phyloP scores from a whole-genome alignment of 2,797 vertebrate species.

The Knipowitschia caucasica region DNA sequence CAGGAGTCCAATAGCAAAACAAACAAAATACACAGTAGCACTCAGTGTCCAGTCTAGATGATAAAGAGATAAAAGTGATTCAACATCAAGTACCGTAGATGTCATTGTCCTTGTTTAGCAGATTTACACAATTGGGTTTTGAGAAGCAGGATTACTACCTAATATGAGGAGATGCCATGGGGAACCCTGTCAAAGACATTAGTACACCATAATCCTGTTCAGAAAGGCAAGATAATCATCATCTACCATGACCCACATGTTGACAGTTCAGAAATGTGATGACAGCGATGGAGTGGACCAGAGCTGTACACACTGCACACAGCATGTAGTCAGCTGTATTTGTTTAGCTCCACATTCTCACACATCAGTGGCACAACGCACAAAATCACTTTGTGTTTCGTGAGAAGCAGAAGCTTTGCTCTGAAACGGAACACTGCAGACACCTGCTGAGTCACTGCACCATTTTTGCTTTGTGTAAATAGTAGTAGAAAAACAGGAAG shows the following conservation, averaged over 20 bases:
- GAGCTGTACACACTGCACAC: not conserved
- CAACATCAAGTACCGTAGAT: not conserved
- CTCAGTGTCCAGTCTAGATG: not conserved
- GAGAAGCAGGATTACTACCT: not conserved
- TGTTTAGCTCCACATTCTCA: conserved; percentile 7
- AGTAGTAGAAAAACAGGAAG: conserved; percentile 5
- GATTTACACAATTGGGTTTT: conserved; percentile 2
- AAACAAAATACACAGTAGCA: not conserved
- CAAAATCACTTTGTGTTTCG: conserved; percentile 1
- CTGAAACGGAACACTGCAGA: not conserved
- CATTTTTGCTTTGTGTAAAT: conserved; percentile 9
- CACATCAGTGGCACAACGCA: conserved; percentile 3
- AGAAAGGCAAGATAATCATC: not conserved
- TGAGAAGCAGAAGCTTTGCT: not conserved
- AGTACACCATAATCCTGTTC: not conserved
- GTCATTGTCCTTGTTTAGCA: not conserved
- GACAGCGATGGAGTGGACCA: not conserved
- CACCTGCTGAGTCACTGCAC: not conserved
- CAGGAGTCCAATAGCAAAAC: too few relatives aligned
- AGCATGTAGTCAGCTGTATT: conserved; percentile 25
- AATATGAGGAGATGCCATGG: not conserved
- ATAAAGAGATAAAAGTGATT: not conserved
- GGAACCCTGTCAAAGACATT: not conserved
- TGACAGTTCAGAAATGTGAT: conserved; percentile 4
- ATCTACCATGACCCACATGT: not conserved